Evolutionary conservation across 2,888 invertebrate genomes (phyloP), one percentile per base, ranked within the genome.

Genomic region (Tetrapedia diversipes): DNA sequence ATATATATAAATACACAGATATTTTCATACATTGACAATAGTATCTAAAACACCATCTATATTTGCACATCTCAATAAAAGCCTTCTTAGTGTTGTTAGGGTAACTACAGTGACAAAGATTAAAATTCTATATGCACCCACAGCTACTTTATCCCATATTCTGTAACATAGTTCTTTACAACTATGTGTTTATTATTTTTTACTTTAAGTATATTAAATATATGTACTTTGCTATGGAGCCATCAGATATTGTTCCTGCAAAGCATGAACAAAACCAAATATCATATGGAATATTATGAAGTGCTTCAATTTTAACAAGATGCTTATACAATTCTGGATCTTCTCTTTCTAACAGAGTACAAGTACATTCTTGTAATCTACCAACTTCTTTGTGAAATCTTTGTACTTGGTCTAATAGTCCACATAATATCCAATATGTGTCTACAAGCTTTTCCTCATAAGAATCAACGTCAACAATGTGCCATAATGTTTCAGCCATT

Each of bases 71-170:
- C 94, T 94, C 64, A 96, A 89, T 76, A 97, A 92, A 78, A 94
- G 94, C 83, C 95, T 93, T 74, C 95, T 93, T 66, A 96, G 92
- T 22, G 96, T 96, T 57, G 95, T 95, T 7, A 97, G 92, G 60
- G 96, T 92, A 85, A 95, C 95, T 22, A 97, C 94, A 53, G 96
- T 95, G 2, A 96, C 95, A 91, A 95, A 97, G 0, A 96, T 94
- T 54, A 98, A 93, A 86, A 97, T 96, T 92, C 96, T 96, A 45
- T 95, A 95, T 0, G 97, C 97, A 3, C 97, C 97, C 47, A 96
- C 97, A 88, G 96, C 95, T 39, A 98, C 92, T 92, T 97, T 97
- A 90, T 98, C 97, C 97, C 97, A 97, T 80, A 98, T 95, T 90
- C 97, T 97, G 84, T 86, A 93, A 92, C 71, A 84, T 39, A 24